These are phyloP conservation scores for Holocentrus rufus DNA, from an alignment of 2,797 vertebrate genomes.

Conservation along the genomic window DNA sequence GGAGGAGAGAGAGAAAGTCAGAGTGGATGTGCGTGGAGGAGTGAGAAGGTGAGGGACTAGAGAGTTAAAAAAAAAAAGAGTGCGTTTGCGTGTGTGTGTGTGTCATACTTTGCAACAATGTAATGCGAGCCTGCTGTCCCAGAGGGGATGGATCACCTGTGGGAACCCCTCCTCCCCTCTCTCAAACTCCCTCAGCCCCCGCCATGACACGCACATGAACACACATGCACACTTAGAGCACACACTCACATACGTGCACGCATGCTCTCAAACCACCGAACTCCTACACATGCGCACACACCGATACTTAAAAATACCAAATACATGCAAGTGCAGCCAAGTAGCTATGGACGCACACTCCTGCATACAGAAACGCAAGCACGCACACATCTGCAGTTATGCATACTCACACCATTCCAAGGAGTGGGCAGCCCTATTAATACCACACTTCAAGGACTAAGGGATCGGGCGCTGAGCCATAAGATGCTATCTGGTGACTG, in stretches of 20 bases:
- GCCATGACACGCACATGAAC: conserved; percentile 4
- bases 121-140: conserved; percentile 49
- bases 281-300: conserved; percentile 42
- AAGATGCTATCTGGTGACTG: conserved; percentile 80
- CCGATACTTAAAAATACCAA: conserved; percentile 41
- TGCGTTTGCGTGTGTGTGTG: not conserved
- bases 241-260: not conserved
- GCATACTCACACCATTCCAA: conserved; percentile 79
- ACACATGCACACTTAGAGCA: conserved; percentile 5
- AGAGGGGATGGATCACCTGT: conserved; percentile 52
- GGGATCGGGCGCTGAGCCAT: conserved; percentile 71
- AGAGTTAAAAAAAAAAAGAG: conserved; percentile 13
- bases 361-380: conserved; percentile 26
- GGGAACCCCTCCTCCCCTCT: conserved; percentile 17
- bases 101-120: conserved; percentile 23
- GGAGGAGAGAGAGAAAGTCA: not conserved
- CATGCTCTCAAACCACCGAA: not conserved
- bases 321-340: conserved; percentile 43
- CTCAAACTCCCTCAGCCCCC: conserved; percentile 7
- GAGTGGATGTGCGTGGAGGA: not conserved
- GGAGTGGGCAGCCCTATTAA: conserved; percentile 79
- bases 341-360: conserved; percentile 32
- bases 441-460: conserved; percentile 78
- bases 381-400: conserved; percentile 58
- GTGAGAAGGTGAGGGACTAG: not conserved